A percentile compares a stretch with the other conserved stretches of the same genome.
Evolutionary conservation across 2,113 vertebrate genomes (phyloP).

Genomic region (Cynopterus brachyotis): DNA sequence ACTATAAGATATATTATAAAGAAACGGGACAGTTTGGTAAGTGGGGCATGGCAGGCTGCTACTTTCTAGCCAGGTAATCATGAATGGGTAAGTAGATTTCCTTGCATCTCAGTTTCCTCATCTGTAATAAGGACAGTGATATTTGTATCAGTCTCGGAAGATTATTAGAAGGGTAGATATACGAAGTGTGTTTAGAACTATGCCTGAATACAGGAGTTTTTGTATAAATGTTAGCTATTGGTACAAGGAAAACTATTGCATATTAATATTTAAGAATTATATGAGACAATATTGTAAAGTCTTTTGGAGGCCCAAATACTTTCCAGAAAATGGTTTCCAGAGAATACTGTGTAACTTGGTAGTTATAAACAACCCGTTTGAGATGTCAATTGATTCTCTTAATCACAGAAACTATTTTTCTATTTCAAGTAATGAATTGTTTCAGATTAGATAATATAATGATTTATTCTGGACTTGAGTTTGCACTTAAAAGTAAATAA

Average conservation of each 20-base stretch:
- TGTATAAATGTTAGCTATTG: background rate
- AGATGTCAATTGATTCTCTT: background rate
- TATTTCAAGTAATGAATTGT: background rate
- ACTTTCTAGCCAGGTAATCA: background rate
- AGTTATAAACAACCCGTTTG: constrained; percentile 1
- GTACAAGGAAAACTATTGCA: background rate
- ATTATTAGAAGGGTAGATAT: background rate
- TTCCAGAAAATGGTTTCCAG: background rate
- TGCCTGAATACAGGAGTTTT: background rate
- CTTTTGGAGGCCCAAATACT: background rate
- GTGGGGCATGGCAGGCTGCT: background rate
- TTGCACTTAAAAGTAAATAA: background rate
- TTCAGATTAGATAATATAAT: background rate
- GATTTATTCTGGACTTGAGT: background rate
- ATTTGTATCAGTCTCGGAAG: background rate
- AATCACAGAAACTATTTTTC: background rate
- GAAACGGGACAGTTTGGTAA: background rate
- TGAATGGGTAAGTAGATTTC: background rate
- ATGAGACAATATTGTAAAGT: background rate
- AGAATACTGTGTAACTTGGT: background rate
- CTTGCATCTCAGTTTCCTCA: background rate
- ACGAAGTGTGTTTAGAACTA: background rate
- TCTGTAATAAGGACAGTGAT: background rate
- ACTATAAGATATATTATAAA: background rate
- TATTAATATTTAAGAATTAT: background rate